These are phyloP conservation scores for Armadillidium nasatum DNA, from an alignment of 1,140 invertebrate species.

Conservation along the genomic window DNA sequence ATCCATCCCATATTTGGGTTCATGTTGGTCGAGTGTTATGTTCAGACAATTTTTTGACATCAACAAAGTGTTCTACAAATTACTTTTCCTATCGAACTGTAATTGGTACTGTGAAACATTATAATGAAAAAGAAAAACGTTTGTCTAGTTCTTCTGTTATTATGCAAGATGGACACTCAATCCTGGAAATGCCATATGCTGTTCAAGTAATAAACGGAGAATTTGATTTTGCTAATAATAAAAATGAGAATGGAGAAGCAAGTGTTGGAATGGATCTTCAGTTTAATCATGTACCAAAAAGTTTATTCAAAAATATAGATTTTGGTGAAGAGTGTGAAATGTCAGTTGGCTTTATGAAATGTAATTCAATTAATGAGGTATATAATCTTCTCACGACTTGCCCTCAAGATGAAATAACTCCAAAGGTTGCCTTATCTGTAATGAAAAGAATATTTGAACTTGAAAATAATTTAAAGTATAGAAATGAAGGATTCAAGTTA, in stretches of 20 bases:
- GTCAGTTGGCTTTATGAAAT: slow-evolving; percentile 49
- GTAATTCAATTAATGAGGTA: slow-evolving; percentile 46
- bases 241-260: slow-evolving; percentile 46
- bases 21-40: background rate
- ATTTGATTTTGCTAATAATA: slow-evolving; percentile 36
- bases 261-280: slow-evolving; percentile 46
- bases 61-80: background rate
- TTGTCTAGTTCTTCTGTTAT: slow-evolving; percentile 56
- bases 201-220: slow-evolving; percentile 51
- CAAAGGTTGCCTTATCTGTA: slow-evolving; percentile 53
- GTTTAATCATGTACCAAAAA: slow-evolving; percentile 39
- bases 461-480: slow-evolving; percentile 52
- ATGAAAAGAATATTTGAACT: slow-evolving; percentile 55
- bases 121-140: slow-evolving; percentile 24
- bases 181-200: slow-evolving; percentile 65
- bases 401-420: slow-evolving; percentile 54
- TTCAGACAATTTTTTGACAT: background rate
- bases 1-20: background rate
- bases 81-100: background rate
- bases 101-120: background rate
- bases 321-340: slow-evolving; percentile 49
- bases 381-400: slow-evolving; percentile 51
- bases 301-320: slow-evolving; percentile 37
- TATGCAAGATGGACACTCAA: slow-evolving; percentile 61
- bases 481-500: slow-evolving; percentile 41